A percentile compares a stretch with the other conserved stretches of the same genome.
Conservation (phyloP, 1,140 invertebrate genomes). For the Achatina immaculata region DNA sequence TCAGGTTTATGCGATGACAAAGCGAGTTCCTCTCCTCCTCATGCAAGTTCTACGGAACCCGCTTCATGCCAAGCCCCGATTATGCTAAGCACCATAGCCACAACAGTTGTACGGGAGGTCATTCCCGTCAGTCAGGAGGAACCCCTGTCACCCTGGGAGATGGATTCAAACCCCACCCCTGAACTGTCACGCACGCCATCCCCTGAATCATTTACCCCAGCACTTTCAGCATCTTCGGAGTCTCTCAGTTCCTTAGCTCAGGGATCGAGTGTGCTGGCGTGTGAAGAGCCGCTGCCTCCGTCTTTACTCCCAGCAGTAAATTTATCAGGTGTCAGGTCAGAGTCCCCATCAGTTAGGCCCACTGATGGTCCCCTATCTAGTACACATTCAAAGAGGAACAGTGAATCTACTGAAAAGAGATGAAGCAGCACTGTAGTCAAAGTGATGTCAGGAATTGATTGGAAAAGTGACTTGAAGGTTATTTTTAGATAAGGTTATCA, state of each 20-base stretch:
- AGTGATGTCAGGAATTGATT: no score
- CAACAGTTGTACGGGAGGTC: background rate
- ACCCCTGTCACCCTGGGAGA: constrained; percentile 32
- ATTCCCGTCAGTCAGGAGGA: constrained; percentile 34
- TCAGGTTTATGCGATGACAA: background rate
- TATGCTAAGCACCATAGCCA: constrained; percentile 24
- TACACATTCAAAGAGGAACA: no score
- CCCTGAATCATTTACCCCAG: constrained; percentile 35
- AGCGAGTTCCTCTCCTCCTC: background rate
- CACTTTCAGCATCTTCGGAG: constrained; percentile 13
- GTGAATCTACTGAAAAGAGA: no score
- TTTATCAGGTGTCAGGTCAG: no score
- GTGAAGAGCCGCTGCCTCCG: constrained; percentile 20
- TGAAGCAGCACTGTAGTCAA: no score
- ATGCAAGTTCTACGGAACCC: background rate
- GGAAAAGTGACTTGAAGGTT: no score
- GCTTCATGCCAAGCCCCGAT: background rate
- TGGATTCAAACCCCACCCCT: constrained; percentile 40
- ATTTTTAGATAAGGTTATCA: no score
- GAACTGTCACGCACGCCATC: constrained; percentile 37
- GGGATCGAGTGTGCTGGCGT: background rate
- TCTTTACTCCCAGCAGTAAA: background rate
- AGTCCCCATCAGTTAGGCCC: no score
- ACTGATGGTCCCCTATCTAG: no score
- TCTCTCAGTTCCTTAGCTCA: constrained; percentile 5